phyloP scores from a whole-genome alignment of 2,888 invertebrate species.

The Cremastobaeus sp. region DNA sequence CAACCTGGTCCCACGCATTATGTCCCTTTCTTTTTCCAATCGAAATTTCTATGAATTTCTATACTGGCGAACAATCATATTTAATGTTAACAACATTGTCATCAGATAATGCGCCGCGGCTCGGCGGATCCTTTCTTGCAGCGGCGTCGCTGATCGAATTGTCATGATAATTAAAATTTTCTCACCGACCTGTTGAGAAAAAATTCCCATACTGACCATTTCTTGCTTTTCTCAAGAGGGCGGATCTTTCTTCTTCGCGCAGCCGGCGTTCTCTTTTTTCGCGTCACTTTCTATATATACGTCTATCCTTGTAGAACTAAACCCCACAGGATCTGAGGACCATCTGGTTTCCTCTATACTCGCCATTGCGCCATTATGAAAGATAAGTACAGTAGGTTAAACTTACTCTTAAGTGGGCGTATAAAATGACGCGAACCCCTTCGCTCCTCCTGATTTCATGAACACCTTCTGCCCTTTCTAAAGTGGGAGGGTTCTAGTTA shows the following conservation, averaged over 20 bases:
- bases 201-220: conserved; percentile 6
- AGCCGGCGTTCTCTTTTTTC: conserved; percentile 24
- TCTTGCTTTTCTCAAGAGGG: conserved; percentile 32
- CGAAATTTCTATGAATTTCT: too few relatives aligned
- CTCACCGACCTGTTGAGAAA: neutral
- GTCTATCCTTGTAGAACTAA: conserved; percentile 40
- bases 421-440: conserved; percentile 56
- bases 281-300: conserved; percentile 37
- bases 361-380: conserved; percentile 30
- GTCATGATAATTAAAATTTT: conserved; percentile 15
- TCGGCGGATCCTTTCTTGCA: too few relatives aligned
- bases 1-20: too few relatives aligned
- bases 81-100: too few relatives aligned
- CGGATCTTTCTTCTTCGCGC: conserved; percentile 35
- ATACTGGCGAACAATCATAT: too few relatives aligned
- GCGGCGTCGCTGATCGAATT: conserved; percentile 14
- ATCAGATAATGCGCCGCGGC: too few relatives aligned
- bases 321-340: conserved; percentile 43
- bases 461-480: conserved; percentile 39
- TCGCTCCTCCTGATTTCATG: conserved; percentile 41
- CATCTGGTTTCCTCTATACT: conserved; percentile 50
- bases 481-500: conserved; percentile 32
- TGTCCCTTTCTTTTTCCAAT: too few relatives aligned
- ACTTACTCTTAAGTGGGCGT: conserved; percentile 54
- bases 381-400: conserved; percentile 48